Conservation (phyloP, 1,140 invertebrate genomes). For the Drosophila nigromelanica region DNA sequence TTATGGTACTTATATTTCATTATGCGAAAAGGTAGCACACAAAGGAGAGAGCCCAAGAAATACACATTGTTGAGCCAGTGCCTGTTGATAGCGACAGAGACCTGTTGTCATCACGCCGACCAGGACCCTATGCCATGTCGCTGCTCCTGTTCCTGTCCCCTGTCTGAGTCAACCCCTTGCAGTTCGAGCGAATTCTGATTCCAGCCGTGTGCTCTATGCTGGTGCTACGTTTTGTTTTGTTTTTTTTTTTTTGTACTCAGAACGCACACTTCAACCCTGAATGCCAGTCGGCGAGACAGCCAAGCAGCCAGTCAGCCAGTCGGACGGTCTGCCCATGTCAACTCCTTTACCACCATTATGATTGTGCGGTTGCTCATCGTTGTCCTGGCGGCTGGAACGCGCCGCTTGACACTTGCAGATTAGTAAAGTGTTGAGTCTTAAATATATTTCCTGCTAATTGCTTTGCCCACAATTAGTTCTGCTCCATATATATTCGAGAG, state of each 20-base stretch:
- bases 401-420: slow-evolving; percentile 78
- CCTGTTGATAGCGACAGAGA: slow-evolving; percentile 26
- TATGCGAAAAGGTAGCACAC: slow-evolving; percentile 69
- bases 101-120: slow-evolving; percentile 64
- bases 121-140: slow-evolving; percentile 11
- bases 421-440: slow-evolving; percentile 78
- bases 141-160: slow-evolving; percentile 3
- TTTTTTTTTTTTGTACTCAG: slow-evolving; percentile 52
- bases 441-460: slow-evolving; percentile 76
- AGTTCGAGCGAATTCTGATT: slow-evolving; percentile 70
- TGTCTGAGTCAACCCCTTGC: slow-evolving; percentile 60
- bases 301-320: slow-evolving; percentile 8
- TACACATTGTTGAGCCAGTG: slow-evolving; percentile 37
- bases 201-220: slow-evolving; percentile 58
- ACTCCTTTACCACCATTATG: slow-evolving; percentile 63
- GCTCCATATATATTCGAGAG: slow-evolving; percentile 61
- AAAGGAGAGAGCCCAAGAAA: slow-evolving; percentile 13
- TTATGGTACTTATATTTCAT: slow-evolving; percentile 75
- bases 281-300: slow-evolving; percentile 7
- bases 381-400: slow-evolving; percentile 17
- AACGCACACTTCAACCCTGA: slow-evolving; percentile 77
- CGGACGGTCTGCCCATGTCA: slow-evolving; percentile 51
- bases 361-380: slow-evolving; percentile 20
- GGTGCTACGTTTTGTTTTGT: slow-evolving; percentile 26
- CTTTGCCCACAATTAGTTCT: slow-evolving; percentile 68